Percentiles rank a stretch among this genome's conserved stretches.
Conservation (phyloP, 2,797 vertebrate species). For the Ptychobarbus kaznakovi region DNA sequence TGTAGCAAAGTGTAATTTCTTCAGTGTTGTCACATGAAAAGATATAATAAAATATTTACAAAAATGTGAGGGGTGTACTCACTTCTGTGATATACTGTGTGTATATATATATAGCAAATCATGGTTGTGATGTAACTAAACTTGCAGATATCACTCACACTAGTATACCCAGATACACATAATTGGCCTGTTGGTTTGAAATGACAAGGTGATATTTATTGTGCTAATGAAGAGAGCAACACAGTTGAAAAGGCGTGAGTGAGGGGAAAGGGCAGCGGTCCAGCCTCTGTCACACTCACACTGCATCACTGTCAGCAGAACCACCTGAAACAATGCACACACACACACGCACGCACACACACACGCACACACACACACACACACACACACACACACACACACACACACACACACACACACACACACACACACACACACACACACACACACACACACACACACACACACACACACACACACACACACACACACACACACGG, state of each 20-base stretch:
- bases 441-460: conserved; percentile 14
- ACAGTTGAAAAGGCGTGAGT: conserved; percentile 27
- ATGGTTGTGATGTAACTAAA: neutral
- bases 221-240: conserved; percentile 23
- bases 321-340: conserved; percentile 28
- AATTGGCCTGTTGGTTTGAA: neutral
- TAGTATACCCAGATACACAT: neutral
- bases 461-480: conserved; percentile 16
- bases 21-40: too few relatives aligned
- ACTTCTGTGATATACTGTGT: too few relatives aligned
- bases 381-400: too few relatives aligned
- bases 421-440: conserved; percentile 16
- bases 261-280: conserved; percentile 25
- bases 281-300: conserved; percentile 25
- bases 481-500: conserved; percentile 14
- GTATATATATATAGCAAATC: neutral
- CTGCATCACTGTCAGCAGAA: conserved; percentile 37
- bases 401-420: neutral
- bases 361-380: neutral
- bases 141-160: neutral
- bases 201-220: conserved; percentile 15
- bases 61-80: too few relatives aligned
- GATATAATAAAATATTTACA: too few relatives aligned
- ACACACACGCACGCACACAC: conserved; percentile 17
- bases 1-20: too few relatives aligned